Conservation (phyloP, 2,797 vertebrate genomes). For the Alfaro cultratus region DNA sequence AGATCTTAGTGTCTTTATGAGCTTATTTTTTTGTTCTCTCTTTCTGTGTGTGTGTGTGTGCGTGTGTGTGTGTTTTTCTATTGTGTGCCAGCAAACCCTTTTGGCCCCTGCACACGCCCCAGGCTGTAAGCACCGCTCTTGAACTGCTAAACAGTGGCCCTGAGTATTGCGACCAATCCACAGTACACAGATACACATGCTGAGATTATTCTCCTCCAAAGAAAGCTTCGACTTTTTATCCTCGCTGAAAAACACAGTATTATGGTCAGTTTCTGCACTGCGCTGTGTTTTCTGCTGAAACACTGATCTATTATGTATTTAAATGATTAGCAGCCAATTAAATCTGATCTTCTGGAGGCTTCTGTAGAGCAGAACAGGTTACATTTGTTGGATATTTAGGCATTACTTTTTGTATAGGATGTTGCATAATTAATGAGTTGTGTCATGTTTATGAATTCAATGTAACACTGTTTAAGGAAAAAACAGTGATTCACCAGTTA, state of each 20-base stretch:
- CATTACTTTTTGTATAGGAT: background rate
- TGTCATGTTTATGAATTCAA: background rate
- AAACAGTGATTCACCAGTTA: background rate
- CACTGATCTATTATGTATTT: background rate
- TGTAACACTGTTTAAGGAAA: background rate
- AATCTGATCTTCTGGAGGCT: background rate
- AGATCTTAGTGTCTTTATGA: slow-evolving; percentile 62
- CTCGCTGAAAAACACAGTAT: slow-evolving; percentile 19
- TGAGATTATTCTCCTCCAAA: slow-evolving; percentile 29
- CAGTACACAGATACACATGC: slow-evolving; percentile 30
- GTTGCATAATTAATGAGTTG: background rate
- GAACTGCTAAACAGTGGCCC: slow-evolving; percentile 79
- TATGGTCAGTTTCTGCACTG: slow-evolving; percentile 11
- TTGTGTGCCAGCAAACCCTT: slow-evolving; percentile 75
- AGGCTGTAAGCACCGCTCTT: slow-evolving; percentile 76
- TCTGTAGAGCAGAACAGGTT: background rate
- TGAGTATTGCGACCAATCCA: slow-evolving; percentile 67
- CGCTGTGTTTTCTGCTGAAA: background rate
- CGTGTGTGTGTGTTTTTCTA: slow-evolving; percentile 54
- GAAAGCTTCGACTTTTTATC: slow-evolving; percentile 53
- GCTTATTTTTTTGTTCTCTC: slow-evolving; percentile 59
- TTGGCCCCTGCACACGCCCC: slow-evolving; percentile 74
- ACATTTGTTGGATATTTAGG: background rate
- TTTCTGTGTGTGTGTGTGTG: slow-evolving; percentile 41
- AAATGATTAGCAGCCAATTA: slow-evolving; percentile 62